Conservation (phyloP, 1,140 invertebrate species). For the Ruditapes philippinarum region DNA sequence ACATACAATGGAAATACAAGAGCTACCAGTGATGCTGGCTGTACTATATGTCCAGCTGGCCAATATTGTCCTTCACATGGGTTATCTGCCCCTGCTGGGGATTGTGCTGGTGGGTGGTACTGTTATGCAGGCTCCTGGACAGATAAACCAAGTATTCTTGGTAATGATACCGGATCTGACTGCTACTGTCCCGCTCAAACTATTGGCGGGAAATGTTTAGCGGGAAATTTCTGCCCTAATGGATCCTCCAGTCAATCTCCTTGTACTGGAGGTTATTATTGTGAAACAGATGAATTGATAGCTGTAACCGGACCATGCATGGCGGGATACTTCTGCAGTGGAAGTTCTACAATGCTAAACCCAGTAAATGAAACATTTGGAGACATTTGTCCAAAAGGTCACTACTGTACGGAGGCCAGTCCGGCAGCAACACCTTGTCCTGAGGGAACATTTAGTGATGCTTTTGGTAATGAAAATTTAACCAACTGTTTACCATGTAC, state of each 20-base stretch:
- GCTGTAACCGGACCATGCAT: constrained; percentile 78
- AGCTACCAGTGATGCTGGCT: constrained; percentile 72
- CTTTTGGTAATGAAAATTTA: constrained; percentile 80
- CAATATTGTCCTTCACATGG: constrained; percentile 81
- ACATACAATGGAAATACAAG: constrained; percentile 81
- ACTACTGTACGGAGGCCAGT: constrained; percentile 83
- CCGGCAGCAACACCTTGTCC: constrained; percentile 76
- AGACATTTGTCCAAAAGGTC: constrained; percentile 84
- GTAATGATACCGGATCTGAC: constrained; percentile 74
- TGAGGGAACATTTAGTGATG: constrained; percentile 79
- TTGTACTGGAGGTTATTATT: constrained; percentile 83
- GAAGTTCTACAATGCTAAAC: constrained; percentile 78
- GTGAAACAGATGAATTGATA: constrained; percentile 78
- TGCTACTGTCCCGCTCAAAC: constrained; percentile 81
- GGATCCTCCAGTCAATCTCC: constrained; percentile 77
- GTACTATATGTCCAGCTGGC: constrained; percentile 81
- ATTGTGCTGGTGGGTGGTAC: constrained; percentile 83
- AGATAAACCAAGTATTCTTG: constrained; percentile 75
- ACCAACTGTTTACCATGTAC: constrained; percentile 84
- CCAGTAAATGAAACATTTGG: constrained; percentile 83
- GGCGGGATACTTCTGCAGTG: constrained; percentile 83
- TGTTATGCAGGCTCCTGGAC: constrained; percentile 83
- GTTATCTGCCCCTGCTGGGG: constrained; percentile 76
- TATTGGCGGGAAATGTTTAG: constrained; percentile 82
- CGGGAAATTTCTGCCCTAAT: constrained; percentile 83